Evolutionary conservation across 1,140 invertebrate species (phyloP).

Genomic region (Pseudachorutes palmiensis): DNA sequence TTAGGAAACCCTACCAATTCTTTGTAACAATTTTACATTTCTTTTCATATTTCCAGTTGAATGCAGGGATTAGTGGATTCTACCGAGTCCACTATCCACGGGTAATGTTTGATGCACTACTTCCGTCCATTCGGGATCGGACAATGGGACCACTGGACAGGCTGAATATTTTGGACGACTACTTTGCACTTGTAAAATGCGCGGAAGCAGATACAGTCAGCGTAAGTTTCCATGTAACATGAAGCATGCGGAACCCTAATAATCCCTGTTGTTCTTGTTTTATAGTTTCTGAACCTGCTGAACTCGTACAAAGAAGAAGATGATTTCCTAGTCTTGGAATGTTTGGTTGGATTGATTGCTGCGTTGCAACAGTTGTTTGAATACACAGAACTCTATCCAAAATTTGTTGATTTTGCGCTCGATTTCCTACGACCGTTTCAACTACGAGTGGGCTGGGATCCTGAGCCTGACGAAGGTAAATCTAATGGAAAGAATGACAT

Average conservation of each 20-base stretch:
- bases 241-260: neutral
- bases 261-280: neutral
- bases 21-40: neutral
- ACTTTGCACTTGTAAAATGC: neutral
- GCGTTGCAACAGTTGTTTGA: neutral
- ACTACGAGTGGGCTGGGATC: neutral
- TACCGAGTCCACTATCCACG: neutral
- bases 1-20: slow-evolving; percentile 28
- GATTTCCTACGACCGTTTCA: neutral
- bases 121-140: neutral
- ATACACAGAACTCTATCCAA: neutral
- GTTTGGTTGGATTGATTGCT: neutral
- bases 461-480: neutral
- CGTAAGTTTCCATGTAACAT: neutral
- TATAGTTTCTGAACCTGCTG: neutral
- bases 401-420: neutral
- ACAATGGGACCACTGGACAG: neutral
- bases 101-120: neutral
- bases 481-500: too few relatives aligned
- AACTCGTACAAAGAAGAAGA: neutral
- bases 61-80: neutral
- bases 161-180: neutral
- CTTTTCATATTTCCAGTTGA: neutral
- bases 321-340: neutral
- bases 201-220: neutral